Percentiles rank a stretch among this genome's conserved stretches.
Evolutionary conservation across 2,797 vertebrate genomes (phyloP).

Genomic region (Schizopygopsis pylzovi): DNA sequence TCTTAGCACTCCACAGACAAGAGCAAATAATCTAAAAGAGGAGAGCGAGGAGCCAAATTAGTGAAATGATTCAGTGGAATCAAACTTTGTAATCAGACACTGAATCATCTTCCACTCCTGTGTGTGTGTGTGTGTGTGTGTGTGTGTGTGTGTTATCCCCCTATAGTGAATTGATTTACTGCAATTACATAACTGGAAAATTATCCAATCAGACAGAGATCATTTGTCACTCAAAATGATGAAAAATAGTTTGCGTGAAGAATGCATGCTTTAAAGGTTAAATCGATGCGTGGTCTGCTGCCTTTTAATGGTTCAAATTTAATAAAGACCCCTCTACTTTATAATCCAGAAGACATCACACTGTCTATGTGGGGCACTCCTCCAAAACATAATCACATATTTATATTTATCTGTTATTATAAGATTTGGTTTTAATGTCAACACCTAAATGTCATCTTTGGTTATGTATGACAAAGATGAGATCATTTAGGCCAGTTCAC

Average conservation of each 20-base stretch:
- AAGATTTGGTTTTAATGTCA: neutral
- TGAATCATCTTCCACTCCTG: slow-evolving; percentile 10
- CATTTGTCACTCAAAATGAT: neutral
- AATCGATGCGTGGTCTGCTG: neutral
- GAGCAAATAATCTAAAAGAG: neutral
- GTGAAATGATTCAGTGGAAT: slow-evolving; percentile 20
- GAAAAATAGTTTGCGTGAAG: neutral
- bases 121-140: neutral
- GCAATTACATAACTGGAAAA: slow-evolving; percentile 16
- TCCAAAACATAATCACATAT: neutral
- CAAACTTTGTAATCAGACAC: slow-evolving; percentile 23
- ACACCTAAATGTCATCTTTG: neutral
- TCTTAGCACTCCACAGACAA: neutral
- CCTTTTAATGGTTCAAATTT: neutral
- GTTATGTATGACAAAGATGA: neutral
- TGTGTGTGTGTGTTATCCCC: neutral
- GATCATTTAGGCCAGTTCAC: neutral
- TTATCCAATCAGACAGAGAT: neutral
- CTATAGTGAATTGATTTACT: slow-evolving; percentile 6
- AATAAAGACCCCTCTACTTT: neutral
- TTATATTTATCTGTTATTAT: neutral
- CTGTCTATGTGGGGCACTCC: neutral
- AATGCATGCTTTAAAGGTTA: neutral
- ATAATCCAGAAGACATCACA: neutral
- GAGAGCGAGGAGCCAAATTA: neutral